Conservation (phyloP, 2,888 invertebrate species). For the Torymus auratus region DNA sequence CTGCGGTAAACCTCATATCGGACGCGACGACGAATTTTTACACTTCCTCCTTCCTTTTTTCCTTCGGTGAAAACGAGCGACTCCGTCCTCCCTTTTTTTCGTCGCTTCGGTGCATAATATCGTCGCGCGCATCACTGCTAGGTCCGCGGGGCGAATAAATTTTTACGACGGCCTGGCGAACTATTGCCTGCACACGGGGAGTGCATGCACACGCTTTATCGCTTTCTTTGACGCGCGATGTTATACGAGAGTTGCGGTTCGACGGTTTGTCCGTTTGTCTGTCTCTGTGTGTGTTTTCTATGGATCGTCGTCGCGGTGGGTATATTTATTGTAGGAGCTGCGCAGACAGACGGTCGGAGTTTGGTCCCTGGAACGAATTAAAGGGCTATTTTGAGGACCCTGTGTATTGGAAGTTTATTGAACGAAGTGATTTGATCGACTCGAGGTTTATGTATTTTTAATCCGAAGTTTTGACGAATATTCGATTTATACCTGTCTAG, state of each 20-base stretch:
- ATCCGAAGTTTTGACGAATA: no score
- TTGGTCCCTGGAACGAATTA: no score
- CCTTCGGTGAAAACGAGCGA: slow-evolving; percentile 21
- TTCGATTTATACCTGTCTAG: no score
- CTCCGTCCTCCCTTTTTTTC: neutral
- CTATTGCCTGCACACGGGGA: slow-evolving; percentile 47
- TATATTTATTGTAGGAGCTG: neutral
- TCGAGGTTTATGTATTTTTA: no score
- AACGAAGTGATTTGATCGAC: no score
- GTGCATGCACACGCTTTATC: neutral
- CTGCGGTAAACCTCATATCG: slow-evolving; percentile 57
- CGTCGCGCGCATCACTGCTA: neutral
- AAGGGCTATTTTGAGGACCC: no score
- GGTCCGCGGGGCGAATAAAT: slow-evolving; percentile 59
- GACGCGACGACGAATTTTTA: slow-evolving; percentile 34
- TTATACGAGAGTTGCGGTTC: slow-evolving; percentile 24
- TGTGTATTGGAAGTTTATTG: no score
- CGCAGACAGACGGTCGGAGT: neutral
- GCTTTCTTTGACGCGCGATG: neutral
- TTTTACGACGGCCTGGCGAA: slow-evolving; percentile 61
- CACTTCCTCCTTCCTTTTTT: slow-evolving; percentile 41
- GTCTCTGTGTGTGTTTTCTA: slow-evolving; percentile 40
- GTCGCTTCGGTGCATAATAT: neutral
- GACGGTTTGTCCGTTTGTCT: neutral
- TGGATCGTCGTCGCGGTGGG: slow-evolving; percentile 13